Conservation (phyloP, 2,888 invertebrate species). For the Morpho helenor region DNA sequence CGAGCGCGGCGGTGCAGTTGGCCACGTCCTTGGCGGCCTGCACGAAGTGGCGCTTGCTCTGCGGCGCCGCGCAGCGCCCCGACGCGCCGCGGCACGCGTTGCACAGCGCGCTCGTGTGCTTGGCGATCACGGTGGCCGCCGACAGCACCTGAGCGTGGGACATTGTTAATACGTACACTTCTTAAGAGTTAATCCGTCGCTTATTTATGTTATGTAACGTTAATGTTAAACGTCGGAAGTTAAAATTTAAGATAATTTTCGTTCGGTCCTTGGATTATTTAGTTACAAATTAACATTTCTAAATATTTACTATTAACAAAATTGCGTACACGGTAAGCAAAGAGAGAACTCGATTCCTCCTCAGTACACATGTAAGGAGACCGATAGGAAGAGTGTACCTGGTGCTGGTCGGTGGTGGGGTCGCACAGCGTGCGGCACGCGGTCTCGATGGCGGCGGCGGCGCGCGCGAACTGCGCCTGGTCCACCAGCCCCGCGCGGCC, state of each 20-base stretch:
- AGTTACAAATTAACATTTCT: too few species aligned
- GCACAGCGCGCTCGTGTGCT: slow-evolving; percentile 96
- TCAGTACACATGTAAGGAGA: not conserved
- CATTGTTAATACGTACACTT: too few species aligned
- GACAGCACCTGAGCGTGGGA: slow-evolving; percentile 82
- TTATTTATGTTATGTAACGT: too few species aligned
- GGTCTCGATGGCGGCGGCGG: slow-evolving; percentile 92
- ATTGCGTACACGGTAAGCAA: not conserved
- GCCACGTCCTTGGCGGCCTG: slow-evolving; percentile 99
- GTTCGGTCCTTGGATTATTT: too few species aligned
- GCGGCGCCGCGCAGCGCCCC: slow-evolving; percentile 92
- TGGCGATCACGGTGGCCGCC: slow-evolving; percentile 96
- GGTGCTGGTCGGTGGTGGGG: slow-evolving; percentile 86
- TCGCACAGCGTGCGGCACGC: slow-evolving; percentile 90
- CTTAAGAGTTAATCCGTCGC: too few species aligned
- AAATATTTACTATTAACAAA: too few species aligned
- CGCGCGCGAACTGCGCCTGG: slow-evolving; percentile 91
- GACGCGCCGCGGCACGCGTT: slow-evolving; percentile 97
- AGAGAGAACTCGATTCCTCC: not conserved
- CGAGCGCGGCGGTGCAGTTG: slow-evolving; percentile 95
- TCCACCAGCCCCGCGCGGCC: slow-evolving; percentile 94
- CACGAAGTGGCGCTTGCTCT: slow-evolving; percentile 97
- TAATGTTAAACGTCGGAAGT: too few species aligned
- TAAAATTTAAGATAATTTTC: too few species aligned
- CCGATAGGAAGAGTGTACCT: slow-evolving; percentile 47